Conservation (phyloP, 2,888 invertebrate genomes). For the Crepidodera aurea region DNA sequence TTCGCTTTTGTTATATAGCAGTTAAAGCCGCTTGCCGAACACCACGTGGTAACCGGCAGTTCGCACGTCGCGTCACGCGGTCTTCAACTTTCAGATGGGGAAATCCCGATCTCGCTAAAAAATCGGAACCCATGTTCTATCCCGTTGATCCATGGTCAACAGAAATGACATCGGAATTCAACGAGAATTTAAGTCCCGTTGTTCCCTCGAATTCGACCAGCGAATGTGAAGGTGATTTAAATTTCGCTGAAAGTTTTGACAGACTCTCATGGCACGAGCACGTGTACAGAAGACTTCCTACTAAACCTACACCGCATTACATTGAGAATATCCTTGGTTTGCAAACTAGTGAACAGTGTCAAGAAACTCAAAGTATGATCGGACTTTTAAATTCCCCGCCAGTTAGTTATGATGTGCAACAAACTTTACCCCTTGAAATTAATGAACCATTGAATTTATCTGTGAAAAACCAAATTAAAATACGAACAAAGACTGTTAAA, state of each 20-base stretch:
- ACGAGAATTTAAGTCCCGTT: conserved; percentile 24
- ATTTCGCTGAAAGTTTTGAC: conserved; percentile 41
- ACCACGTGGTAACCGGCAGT: conserved; percentile 22
- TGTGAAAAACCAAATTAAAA: conserved; percentile 55
- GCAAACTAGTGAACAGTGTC: conserved; percentile 39
- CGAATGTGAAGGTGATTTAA: conserved; percentile 39
- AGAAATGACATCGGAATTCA: conserved; percentile 39
- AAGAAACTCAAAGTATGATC: conserved; percentile 25
- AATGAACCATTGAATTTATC: conserved; percentile 60
- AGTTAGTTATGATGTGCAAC: conserved; percentile 29
- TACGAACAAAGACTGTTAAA: conserved; percentile 55
- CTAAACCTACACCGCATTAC: conserved; percentile 83
- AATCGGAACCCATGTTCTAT: conserved; percentile 25
- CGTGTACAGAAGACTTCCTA: conserved; percentile 84
- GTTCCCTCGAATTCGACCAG: conserved; percentile 33
- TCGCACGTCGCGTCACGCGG: conserved; percentile 35
- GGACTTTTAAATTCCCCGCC: conserved; percentile 9
- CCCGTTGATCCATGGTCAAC: conserved; percentile 27
- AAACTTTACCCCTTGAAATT: conserved; percentile 47
- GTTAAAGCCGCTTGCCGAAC: conserved; percentile 27
- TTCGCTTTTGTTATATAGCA: conserved; percentile 43
- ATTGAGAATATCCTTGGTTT: conserved; percentile 87
- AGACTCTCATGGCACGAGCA: conserved; percentile 83
- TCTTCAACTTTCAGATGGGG: conserved; percentile 10
- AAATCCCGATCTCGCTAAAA: neutral